phyloP scores from a whole-genome alignment of 2,888 invertebrate species.

The Nemotelus pantherinus region DNA sequence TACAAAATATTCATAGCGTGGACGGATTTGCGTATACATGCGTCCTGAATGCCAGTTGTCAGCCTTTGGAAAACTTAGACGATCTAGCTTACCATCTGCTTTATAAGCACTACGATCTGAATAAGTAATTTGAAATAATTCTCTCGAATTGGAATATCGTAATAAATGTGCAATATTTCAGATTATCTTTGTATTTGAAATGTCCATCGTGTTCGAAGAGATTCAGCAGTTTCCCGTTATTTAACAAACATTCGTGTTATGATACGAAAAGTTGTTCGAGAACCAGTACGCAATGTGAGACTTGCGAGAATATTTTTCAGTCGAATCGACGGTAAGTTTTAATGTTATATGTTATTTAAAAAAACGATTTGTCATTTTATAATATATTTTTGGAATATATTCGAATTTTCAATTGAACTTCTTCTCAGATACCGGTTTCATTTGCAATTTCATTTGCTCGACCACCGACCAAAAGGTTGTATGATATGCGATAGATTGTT shows the following conservation, averaged over 20 bases:
- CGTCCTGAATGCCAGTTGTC: conserved; percentile 54
- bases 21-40: conserved; percentile 54
- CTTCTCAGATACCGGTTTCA: conserved; percentile 60
- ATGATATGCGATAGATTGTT: conserved; percentile 59
- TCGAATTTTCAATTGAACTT: not conserved
- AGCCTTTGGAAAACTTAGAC: conserved; percentile 51
- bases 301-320: conserved; percentile 58
- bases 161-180: not conserved
- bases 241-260: conserved; percentile 62
- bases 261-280: conserved; percentile 56
- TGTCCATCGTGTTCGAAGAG: conserved; percentile 59
- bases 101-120: conserved; percentile 57
- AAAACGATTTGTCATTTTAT: not conserved
- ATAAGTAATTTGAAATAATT: conserved; percentile 47
- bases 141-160: not conserved
- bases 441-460: conserved; percentile 61
- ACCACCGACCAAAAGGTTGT: conserved; percentile 59
- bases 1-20: conserved; percentile 40
- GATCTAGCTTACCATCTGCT: conserved; percentile 59
- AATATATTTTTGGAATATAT: not conserved
- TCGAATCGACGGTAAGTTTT: conserved; percentile 60
- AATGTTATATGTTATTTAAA: conserved; percentile 1
- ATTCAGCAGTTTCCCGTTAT: conserved; percentile 58
- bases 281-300: conserved; percentile 55
- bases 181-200: conserved; percentile 39